A percentile compares a stretch with the other conserved stretches of the same genome.
Evolutionary conservation across 2,888 invertebrate species (phyloP).

Genomic region (Nowickia ferox): DNA sequence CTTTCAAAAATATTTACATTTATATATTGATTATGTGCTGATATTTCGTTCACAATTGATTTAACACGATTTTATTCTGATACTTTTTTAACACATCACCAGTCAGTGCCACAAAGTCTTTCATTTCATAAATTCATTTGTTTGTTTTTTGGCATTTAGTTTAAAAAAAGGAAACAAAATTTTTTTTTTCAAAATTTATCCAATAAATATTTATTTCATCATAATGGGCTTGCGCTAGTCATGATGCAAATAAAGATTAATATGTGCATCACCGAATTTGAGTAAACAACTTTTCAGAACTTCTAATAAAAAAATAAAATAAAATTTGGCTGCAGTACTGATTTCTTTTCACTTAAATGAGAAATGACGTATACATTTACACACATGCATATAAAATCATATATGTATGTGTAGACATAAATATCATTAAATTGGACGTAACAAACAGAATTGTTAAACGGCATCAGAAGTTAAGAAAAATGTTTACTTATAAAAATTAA

Average conservation of each 20-base stretch:
- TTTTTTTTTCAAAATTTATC: constrained; percentile 6
- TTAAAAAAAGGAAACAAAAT: constrained; percentile 7
- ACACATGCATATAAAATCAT: too few species aligned
- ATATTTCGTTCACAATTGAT: constrained; percentile 79
- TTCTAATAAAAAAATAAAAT: too few species aligned
- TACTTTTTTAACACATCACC: constrained; percentile 52
- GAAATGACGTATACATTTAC: too few species aligned
- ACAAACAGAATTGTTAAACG: too few species aligned
- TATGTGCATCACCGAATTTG: too few species aligned
- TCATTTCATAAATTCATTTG: constrained; percentile 9
- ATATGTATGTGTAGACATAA: too few species aligned
- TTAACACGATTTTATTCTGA: constrained; percentile 77
- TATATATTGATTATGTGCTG: constrained; percentile 73
- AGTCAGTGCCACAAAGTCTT: constrained; percentile 20
- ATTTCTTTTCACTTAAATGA: too few species aligned
- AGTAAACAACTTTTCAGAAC: too few species aligned
- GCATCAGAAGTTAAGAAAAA: too few species aligned
- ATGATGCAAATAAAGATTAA: neutral
- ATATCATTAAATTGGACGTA: too few species aligned
- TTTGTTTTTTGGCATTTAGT: neutral
- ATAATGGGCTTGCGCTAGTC: constrained; percentile 30
- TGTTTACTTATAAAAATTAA: too few species aligned
- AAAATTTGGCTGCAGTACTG: too few species aligned
- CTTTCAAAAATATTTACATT: constrained; percentile 57
- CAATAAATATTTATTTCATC: constrained; percentile 58